Evolutionary conservation across 2,113 vertebrate genomes (phyloP).

Genomic region (Xerus inauris): DNA sequence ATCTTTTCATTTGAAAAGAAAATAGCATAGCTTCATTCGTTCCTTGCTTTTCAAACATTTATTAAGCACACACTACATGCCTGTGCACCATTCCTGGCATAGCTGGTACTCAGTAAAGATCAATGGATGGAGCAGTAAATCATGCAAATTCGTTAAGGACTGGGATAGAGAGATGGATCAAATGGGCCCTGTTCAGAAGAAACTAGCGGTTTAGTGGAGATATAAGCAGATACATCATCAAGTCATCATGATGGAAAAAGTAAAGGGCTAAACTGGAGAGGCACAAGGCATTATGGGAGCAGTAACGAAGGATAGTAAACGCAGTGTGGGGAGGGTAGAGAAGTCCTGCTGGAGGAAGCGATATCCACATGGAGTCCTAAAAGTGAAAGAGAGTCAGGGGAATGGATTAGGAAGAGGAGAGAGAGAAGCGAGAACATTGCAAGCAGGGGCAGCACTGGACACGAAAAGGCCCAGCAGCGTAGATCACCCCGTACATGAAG

Average conservation of each 20-base stretch:
- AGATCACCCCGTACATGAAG: background rate
- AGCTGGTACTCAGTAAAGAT: background rate
- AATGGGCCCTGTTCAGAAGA: background rate
- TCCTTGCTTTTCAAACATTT: constrained; percentile 30
- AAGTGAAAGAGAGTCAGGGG: background rate
- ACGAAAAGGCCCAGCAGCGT: accelerated
- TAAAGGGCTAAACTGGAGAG: background rate
- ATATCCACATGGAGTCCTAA: background rate
- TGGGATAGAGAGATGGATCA: background rate
- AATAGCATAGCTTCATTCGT: constrained; percentile 32
- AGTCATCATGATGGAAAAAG: background rate
- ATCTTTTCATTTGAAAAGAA: constrained; percentile 27
- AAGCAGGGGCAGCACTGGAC: background rate
- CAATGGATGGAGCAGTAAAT: background rate
- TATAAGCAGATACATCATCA: background rate
- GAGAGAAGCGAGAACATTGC: background rate
- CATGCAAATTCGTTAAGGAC: background rate
- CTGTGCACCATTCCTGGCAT: background rate
- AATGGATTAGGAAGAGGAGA: background rate
- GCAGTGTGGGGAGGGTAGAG: background rate
- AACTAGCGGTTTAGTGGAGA: background rate
- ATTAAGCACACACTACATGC: background rate
- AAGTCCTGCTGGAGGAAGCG: background rate
- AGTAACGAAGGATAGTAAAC: background rate
- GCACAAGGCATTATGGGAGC: background rate